Percentiles rank a stretch among this genome's conserved stretches.
These are phyloP conservation scores for Ctena decussata DNA, from an alignment of 2,888 invertebrate genomes.

Conservation along the genomic window DNA sequence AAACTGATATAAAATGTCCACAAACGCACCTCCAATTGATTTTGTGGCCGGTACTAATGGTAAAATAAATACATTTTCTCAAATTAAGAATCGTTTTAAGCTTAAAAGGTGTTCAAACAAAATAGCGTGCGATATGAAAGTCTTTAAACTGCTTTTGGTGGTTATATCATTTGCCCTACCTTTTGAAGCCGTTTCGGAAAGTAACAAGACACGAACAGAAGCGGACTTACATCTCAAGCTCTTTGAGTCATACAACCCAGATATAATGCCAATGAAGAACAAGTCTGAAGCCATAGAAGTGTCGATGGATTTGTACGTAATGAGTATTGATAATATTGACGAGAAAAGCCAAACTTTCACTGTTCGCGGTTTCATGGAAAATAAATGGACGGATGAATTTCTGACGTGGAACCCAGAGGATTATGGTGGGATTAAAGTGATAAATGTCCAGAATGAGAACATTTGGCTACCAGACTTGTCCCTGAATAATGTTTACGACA, in stretches of 20 bases:
- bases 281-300: constrained; percentile 33
- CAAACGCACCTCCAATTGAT: too few relatives aligned
- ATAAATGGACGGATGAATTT: constrained; percentile 61
- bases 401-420: constrained; percentile 38
- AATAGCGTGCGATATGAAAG: too few relatives aligned
- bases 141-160: neutral
- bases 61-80: too few relatives aligned
- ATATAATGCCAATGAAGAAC: constrained; percentile 38
- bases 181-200: neutral
- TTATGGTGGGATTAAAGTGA: constrained; percentile 38
- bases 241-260: constrained; percentile 44
- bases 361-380: constrained; percentile 51
- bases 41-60: too few relatives aligned
- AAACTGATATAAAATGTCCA: too few relatives aligned
- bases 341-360: constrained; percentile 62
- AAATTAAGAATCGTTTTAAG: too few relatives aligned
- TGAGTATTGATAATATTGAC: constrained; percentile 59
- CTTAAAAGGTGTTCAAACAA: too few relatives aligned
- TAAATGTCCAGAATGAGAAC: constrained; percentile 52
- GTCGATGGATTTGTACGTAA: constrained; percentile 50
- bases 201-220: neutral
- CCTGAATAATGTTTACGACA: constrained; percentile 43
- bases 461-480: constrained; percentile 63
- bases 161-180: neutral
- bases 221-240: constrained; percentile 38